Conservation (phyloP, 2,113 vertebrate genomes). For the Andinoacara biseriatus region DNA sequence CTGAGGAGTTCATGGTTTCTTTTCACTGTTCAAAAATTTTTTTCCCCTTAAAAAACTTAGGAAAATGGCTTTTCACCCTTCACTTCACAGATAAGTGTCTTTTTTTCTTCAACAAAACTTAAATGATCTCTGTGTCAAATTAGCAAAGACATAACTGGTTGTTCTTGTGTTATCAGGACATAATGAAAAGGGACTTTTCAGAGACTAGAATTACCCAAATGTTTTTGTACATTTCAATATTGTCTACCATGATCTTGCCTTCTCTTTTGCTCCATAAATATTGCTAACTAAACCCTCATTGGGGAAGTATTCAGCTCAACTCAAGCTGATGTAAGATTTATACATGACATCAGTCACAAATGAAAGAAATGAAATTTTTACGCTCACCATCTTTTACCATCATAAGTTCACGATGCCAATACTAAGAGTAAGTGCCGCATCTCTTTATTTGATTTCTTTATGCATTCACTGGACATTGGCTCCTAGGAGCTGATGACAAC, state of each 20-base stretch:
- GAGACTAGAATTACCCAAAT: background rate
- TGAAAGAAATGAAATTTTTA: background rate
- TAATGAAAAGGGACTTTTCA: background rate
- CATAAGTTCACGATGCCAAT: background rate
- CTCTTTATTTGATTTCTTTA: background rate
- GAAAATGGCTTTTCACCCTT: too few relatives aligned
- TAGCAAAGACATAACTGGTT: background rate
- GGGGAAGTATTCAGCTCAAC: accelerated
- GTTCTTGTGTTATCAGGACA: background rate
- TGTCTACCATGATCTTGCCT: background rate
- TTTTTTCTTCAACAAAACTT: background rate
- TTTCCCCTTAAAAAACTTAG: too few relatives aligned
- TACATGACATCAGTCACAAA: background rate
- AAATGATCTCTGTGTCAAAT: background rate
- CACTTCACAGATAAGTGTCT: too few relatives aligned
- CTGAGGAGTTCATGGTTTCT: too few relatives aligned
- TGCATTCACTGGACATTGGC: background rate
- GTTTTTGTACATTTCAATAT: background rate
- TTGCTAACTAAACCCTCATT: background rate
- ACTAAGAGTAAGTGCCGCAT: background rate
- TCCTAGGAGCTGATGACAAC: background rate
- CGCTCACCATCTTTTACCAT: background rate
- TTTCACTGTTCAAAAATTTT: too few relatives aligned
- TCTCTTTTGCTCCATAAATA: background rate
- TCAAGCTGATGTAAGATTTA: background rate